Percentiles rank a stretch among this genome's conserved stretches.
Evolutionary conservation across 1,140 invertebrate genomes (phyloP).

Genomic region (Zaprionus nigranus): DNA sequence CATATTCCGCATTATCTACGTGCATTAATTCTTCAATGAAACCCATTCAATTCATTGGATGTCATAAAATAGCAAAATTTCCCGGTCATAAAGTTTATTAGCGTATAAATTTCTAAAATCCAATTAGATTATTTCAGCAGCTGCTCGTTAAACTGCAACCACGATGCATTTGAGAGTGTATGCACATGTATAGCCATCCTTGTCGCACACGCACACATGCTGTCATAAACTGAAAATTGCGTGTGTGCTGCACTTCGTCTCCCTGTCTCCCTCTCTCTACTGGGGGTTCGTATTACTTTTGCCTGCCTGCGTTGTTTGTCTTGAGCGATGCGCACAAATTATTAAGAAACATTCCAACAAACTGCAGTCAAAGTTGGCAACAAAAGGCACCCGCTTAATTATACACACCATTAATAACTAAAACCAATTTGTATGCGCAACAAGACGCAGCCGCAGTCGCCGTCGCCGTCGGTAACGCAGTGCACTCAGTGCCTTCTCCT

Average conservation of each 20-base stretch:
- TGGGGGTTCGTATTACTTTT: not conserved
- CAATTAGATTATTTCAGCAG: constrained; percentile 10
- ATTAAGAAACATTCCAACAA: constrained; percentile 80
- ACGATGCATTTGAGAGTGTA: not conserved
- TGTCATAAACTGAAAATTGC: constrained; percentile 1
- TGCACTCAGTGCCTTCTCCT: constrained; percentile 49
- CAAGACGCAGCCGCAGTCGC: constrained; percentile 46
- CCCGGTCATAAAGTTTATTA: not conserved
- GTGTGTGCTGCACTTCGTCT: not conserved
- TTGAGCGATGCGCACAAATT: constrained; percentile 69
- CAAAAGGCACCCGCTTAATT: constrained; percentile 80
- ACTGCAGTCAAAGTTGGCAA: constrained; percentile 80
- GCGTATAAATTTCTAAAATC: constrained; percentile 1
- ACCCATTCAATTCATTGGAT: not conserved
- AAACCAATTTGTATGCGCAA: constrained; percentile 79
- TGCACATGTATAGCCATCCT: not conserved
- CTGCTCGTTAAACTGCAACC: constrained; percentile 5
- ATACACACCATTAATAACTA: constrained; percentile 83
- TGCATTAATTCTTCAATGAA: not conserved
- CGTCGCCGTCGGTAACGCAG: not conserved
- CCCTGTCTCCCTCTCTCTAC: not conserved
- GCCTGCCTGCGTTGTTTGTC: constrained; percentile 27
- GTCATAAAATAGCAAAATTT: not conserved
- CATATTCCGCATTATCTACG: not conserved
- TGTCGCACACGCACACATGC: not conserved